Evolutionary conservation across 2,888 invertebrate species (phyloP).

Genomic region (Pristionchus japonicus): DNA sequence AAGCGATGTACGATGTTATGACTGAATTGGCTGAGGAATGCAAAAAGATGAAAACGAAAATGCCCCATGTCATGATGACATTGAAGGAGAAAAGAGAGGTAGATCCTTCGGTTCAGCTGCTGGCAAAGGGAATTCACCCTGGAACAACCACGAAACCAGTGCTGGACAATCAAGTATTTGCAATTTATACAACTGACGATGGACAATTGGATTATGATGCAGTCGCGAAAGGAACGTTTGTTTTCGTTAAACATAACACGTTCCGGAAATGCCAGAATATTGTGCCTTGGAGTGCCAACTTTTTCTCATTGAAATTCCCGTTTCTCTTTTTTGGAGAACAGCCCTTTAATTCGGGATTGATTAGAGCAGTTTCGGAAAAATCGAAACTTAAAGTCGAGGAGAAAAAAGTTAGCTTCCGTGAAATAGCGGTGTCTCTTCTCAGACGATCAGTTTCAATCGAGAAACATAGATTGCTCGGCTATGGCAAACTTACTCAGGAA

Average conservation of each 20-base stretch:
- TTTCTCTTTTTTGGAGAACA: not conserved
- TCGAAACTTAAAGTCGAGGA: not conserved
- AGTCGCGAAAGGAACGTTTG: not conserved
- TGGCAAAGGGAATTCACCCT: not conserved
- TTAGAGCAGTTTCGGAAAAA: not conserved
- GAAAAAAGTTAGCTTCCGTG: not conserved
- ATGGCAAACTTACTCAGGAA: not conserved
- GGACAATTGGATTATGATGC: not conserved
- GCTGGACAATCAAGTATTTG: not conserved
- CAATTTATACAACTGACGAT: conserved; percentile 7
- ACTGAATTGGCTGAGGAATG: not conserved
- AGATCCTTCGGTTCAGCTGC: not conserved
- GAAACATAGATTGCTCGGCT: not conserved
- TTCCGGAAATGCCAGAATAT: not conserved
- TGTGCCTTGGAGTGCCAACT: not conserved
- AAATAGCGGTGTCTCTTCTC: not conserved
- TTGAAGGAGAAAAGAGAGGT: not conserved
- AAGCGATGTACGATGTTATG: not conserved
- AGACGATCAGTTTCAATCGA: not conserved
- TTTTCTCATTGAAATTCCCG: not conserved
- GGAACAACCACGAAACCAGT: not conserved
- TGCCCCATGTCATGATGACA: not conserved
- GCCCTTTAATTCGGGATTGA: not conserved
- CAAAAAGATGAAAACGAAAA: not conserved
- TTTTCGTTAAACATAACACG: not conserved